phyloP scores from a whole-genome alignment of 2,888 invertebrate species.

The Therioaphis trifolii region DNA sequence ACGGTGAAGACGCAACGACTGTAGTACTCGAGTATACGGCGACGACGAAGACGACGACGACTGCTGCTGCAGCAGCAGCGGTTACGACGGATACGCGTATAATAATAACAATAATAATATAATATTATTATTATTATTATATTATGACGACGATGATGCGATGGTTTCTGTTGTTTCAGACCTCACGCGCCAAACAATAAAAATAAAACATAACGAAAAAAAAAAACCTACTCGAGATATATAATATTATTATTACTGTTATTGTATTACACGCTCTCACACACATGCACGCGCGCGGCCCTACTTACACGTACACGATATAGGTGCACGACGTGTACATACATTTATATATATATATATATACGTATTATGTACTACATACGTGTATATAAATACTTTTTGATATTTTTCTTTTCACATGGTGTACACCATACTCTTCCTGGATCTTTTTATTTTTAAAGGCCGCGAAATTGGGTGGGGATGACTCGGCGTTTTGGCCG shows the following conservation, averaged over 20 bases:
- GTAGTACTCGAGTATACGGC: no score
- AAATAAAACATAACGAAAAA: background rate
- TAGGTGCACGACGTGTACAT: no score
- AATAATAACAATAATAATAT: no score
- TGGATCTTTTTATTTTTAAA: constrained; percentile 54
- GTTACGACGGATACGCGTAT: no score
- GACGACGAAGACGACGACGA: no score
- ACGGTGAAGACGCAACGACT: constrained; percentile 29
- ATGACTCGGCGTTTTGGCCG: constrained; percentile 54
- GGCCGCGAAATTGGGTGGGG: constrained; percentile 60
- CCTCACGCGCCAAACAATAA: constrained; percentile 47
- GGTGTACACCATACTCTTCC: background rate
- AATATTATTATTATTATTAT: no score
- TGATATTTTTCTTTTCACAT: background rate
- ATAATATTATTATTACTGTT: no score
- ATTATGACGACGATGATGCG: constrained; percentile 46
- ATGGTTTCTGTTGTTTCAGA: constrained; percentile 57
- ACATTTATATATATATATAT: background rate
- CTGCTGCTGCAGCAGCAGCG: no score
- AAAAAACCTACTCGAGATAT: background rate
- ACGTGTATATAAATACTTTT: constrained; percentile 1
- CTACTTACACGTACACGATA: no score
- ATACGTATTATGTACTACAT: no score
- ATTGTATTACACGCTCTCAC: no score
- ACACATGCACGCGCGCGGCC: no score